A percentile compares a stretch with the other conserved stretches of the same genome.
phyloP scores from a whole-genome alignment of 2,113 vertebrate species.

The Xenopus borealis region DNA sequence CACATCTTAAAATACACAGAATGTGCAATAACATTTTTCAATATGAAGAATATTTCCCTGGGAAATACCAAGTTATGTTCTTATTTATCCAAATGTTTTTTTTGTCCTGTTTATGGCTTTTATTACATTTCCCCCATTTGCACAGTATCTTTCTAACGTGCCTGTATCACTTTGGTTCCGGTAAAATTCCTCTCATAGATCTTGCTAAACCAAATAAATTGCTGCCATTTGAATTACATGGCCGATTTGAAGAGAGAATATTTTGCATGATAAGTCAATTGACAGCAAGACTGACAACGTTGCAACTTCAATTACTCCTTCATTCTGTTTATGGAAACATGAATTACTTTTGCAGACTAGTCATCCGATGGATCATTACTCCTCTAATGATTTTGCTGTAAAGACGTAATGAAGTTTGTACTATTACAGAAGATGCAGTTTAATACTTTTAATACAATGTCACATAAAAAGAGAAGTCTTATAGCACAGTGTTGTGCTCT shows the following conservation, averaged over 20 bases:
- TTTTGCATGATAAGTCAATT: conserved; percentile 22
- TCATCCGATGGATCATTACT: conserved; percentile 33
- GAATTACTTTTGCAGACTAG: conserved; percentile 24
- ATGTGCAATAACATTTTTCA: too few species aligned
- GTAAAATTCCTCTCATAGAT: conserved; percentile 1
- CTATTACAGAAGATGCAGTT: not conserved
- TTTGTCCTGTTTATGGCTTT: too few species aligned
- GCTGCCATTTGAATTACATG: conserved; percentile 25
- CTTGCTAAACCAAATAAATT: conserved; percentile 31
- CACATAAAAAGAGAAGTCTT: too few species aligned
- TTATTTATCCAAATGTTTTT: too few species aligned
- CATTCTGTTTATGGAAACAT: conserved; percentile 37
- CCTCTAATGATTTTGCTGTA: conserved; percentile 26
- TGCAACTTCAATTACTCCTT: conserved; percentile 28
- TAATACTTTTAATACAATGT: too few species aligned
- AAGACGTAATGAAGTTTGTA: conserved; percentile 16
- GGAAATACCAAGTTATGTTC: too few species aligned
- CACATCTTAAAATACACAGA: too few species aligned
- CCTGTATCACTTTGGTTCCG: not conserved
- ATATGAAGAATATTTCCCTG: too few species aligned
- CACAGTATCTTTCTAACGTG: not conserved
- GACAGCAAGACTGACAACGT: conserved; percentile 39
- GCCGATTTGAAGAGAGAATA: conserved; percentile 15
- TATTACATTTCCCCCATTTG: too few species aligned
- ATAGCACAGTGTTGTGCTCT: too few species aligned